These are phyloP conservation scores for Crotalus tigris DNA, from an alignment of 2,113 vertebrate species.

Conservation along the genomic window DNA sequence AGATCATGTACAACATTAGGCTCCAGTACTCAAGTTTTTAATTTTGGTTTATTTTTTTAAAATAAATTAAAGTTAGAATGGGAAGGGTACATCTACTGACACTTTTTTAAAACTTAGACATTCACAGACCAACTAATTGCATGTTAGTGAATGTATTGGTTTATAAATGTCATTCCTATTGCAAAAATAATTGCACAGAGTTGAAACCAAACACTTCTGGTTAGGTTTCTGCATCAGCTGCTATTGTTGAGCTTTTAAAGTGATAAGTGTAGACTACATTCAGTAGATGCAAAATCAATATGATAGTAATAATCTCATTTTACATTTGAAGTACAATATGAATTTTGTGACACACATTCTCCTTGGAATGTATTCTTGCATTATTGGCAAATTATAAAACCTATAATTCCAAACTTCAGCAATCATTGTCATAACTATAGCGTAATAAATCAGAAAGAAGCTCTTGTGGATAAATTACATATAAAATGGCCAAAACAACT, in stretches of 20 bases:
- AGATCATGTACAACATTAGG: too few relatives aligned
- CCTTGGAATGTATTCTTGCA: background rate
- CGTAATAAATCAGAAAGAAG: background rate
- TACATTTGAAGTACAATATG: background rate
- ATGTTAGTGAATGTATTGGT: background rate
- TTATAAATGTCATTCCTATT: background rate
- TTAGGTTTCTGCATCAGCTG: background rate
- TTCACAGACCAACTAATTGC: background rate
- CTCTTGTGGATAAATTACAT: background rate
- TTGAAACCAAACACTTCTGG: background rate
- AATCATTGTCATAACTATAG: background rate
- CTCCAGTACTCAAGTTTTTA: too few relatives aligned
- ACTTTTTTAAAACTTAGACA: background rate
- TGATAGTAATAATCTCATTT: background rate
- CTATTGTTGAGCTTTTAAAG: background rate
- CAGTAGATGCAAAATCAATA: background rate
- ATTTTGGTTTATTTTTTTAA: too few relatives aligned
- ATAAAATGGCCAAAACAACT: background rate
- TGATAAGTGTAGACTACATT: background rate
- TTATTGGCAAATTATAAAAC: background rate
- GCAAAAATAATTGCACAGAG: background rate
- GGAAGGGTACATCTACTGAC: background rate
- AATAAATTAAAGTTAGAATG: background rate
- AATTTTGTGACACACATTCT: background rate
- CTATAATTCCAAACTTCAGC: background rate